Base-by-base conservation (phyloP, 1,140 invertebrate species). In the Drosophila aff. region DNA sequence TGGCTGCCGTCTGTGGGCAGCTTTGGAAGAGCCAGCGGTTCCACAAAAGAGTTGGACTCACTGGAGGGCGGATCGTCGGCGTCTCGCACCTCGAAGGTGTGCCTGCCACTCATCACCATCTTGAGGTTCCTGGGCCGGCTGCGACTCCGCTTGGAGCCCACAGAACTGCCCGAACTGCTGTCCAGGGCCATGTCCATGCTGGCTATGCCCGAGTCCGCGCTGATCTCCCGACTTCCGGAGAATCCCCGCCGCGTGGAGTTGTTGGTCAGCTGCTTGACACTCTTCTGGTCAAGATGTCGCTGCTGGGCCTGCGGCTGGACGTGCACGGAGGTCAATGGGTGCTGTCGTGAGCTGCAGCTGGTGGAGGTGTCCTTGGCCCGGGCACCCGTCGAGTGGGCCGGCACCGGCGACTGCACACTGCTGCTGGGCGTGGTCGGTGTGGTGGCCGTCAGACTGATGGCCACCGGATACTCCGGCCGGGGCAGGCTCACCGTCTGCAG, bases 401-500 rank as follows among this genome's bases (percentile, higher is more conserved):
- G 68, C 28, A 89, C 73, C 8, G 87, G 84, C 1, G 87, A 83
- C 38, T 79, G 89, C 1, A 82, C 75, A 76, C 81, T 82, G 91
- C 81, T 87, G 52, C 84, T 91, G 50, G 86, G 86, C 41, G 91
- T 92, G 18, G 91, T 92, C 5, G 89, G 82, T 50, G 89, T 89
- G 43, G 92, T 92, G 8, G 92, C 78, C 7, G 69, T 91, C 36
- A 93, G 74, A 46, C 93, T 92, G 26, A 93, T 92, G 78, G 92
- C 93, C 18, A 96, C 94, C 0, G 96, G 96, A 71, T 95, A 96
- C 82, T 97, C 96, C 0, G 96, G 96, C 53, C 94, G 92, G 0
- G 96, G 96, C 52, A 97, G 91, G 67, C 96, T 95, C 53, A 95
- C 96, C 7, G 95, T 95, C 59, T 96, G 96, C 59, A 97, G 92